Percentiles rank a stretch among this genome's conserved stretches.
Conservation (phyloP, 2,113 vertebrate species). For the Chaenocephalus aceratus region DNA sequence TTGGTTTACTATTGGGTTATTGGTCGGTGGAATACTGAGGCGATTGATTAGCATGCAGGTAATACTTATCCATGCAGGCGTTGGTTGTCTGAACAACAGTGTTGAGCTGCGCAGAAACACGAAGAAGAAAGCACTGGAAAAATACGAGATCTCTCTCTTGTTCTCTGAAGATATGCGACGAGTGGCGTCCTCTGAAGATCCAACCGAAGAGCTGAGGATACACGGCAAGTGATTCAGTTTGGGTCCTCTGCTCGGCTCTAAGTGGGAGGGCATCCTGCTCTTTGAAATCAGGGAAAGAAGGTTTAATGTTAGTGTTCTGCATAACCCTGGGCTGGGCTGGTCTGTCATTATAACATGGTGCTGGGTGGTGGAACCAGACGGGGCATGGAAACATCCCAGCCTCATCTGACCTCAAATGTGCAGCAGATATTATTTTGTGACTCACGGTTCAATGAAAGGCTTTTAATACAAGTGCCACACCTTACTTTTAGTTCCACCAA, state of each 20-base stretch:
- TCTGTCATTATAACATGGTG: not conserved
- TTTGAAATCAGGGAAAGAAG: slow-evolving; percentile 28
- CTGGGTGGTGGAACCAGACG: not conserved
- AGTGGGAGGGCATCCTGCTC: slow-evolving; percentile 15
- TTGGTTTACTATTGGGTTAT: slow-evolving; percentile 48
- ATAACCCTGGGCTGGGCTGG: not conserved
- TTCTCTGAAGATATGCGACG: slow-evolving; percentile 1
- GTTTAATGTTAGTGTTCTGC: slow-evolving; percentile 2
- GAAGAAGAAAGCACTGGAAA: not conserved
- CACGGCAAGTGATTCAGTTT: slow-evolving; percentile 29
- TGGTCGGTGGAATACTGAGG: slow-evolving; percentile 46
- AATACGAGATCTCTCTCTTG: slow-evolving; percentile 3
- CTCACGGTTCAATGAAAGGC: not conserved
- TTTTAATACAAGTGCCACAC: not conserved
- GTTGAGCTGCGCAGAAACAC: slow-evolving; percentile 13
- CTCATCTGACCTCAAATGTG: not conserved
- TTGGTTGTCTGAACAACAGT: slow-evolving; percentile 40
- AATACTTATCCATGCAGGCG: slow-evolving; percentile 62
- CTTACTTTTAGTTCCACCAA: no score
- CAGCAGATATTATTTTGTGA: not conserved
- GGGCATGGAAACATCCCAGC: not conserved
- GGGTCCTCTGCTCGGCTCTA: slow-evolving; percentile 16
- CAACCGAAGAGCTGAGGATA: slow-evolving; percentile 48
- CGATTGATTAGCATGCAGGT: slow-evolving; percentile 25
- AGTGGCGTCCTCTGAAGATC: slow-evolving; percentile 45